phyloP scores from a whole-genome alignment of 2,797 vertebrate genomes.

The Gymnoscopelus microlampas region DNA sequence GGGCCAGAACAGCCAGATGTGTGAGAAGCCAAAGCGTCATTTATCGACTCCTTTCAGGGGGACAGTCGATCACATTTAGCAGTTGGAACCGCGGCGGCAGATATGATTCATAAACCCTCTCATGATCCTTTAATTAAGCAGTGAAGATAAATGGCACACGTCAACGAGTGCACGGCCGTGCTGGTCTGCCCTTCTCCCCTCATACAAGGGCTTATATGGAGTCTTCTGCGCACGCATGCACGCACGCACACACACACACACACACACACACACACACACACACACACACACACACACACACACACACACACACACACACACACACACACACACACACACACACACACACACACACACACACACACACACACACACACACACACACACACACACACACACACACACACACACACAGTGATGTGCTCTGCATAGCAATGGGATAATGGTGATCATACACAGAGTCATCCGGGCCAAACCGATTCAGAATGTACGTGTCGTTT shows the following conservation, averaged over 20 bases:
- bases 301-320: too few relatives aligned
- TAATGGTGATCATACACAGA: background rate
- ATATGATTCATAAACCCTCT: constrained; percentile 35
- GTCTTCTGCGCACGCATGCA: background rate
- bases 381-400: constrained; percentile 12
- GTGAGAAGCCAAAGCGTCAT: background rate
- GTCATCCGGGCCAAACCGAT: constrained; percentile 2
- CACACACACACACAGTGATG: background rate
- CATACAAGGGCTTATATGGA: background rate
- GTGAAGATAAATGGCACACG: background rate
- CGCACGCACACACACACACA: too few relatives aligned
- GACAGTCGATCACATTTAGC: constrained; percentile 19
- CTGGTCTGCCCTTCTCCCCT: background rate
- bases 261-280: constrained; percentile 5
- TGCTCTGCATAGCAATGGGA: constrained; percentile 13
- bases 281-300: constrained; percentile 1
- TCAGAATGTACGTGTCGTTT: background rate
- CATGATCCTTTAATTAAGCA: background rate
- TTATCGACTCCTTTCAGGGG: constrained; percentile 11
- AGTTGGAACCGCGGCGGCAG: constrained; percentile 19
- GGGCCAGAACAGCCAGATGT: constrained; percentile 3
- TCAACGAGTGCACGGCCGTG: background rate
- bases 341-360: background rate
- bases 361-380: too few relatives aligned
- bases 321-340: constrained; percentile 12